Conservation (phyloP, 2,113 vertebrate species). For the Thomomys bottae region DNA sequence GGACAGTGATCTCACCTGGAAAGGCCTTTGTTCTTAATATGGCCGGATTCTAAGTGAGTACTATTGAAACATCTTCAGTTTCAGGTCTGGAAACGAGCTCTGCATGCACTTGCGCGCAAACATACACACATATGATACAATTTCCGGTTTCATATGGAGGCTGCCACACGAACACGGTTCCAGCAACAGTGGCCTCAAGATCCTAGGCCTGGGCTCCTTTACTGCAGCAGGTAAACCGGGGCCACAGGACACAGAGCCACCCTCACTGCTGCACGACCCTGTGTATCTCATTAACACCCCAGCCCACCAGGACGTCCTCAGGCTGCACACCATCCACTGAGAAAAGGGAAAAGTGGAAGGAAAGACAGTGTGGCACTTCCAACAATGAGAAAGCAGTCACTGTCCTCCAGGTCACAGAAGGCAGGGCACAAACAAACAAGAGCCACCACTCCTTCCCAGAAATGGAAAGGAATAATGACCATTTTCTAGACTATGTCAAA, state of each 20-base stretch:
- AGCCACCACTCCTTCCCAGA: background rate
- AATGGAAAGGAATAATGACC: background rate
- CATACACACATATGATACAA: background rate
- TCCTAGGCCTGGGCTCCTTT: background rate
- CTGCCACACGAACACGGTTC: background rate
- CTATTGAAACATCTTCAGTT: background rate
- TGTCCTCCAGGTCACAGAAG: background rate
- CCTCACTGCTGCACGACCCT: rapidly evolving
- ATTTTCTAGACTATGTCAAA: slow-evolving; percentile 40
- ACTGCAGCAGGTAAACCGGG: rapidly evolving
- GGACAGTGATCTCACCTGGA: background rate
- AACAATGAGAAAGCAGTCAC: background rate
- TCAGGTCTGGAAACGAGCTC: background rate
- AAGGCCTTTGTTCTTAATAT: background rate
- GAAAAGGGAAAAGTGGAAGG: background rate
- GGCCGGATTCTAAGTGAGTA: background rate
- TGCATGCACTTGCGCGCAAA: no score
- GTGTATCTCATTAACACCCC: background rate
- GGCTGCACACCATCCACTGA: background rate
- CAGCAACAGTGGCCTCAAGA: background rate
- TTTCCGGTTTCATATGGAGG: background rate
- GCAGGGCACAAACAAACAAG: background rate
- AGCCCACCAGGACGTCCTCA: background rate
- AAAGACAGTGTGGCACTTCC: background rate
- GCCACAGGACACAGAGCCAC: background rate